phyloP scores from a whole-genome alignment of 1,140 invertebrate species.

The Caerostris darwini region DNA sequence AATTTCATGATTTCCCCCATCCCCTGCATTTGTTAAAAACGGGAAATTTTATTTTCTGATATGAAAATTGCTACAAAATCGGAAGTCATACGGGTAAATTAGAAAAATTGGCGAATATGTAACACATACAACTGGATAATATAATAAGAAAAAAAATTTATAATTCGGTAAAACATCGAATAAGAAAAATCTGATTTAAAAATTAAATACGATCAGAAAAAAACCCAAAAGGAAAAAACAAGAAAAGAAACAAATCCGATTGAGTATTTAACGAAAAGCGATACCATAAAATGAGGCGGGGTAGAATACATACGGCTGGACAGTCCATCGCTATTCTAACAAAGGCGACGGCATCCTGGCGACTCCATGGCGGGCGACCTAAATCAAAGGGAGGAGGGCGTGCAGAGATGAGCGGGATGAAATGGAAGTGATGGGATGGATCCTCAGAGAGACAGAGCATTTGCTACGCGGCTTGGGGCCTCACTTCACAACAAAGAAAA shows the following conservation, averaged over 20 bases:
- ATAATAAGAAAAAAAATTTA: too few species aligned
- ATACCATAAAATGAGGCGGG: slow-evolving; percentile 21
- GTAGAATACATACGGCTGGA: slow-evolving; percentile 33
- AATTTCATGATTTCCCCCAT: too few species aligned
- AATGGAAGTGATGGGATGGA: not conserved
- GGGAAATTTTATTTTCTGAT: too few species aligned
- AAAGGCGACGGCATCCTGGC: slow-evolving; percentile 12
- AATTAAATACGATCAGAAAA: too few species aligned
- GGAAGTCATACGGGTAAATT: too few species aligned
- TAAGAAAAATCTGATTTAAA: too few species aligned
- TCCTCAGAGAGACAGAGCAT: not conserved
- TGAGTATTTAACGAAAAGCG: slow-evolving; percentile 15
- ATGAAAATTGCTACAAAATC: too few species aligned
- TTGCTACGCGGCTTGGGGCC: not conserved
- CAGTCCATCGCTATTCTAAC: slow-evolving; percentile 38
- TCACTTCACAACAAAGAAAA: not conserved
- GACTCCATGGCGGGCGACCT: slow-evolving; percentile 39
- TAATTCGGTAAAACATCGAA: too few species aligned
- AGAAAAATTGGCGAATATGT: too few species aligned
- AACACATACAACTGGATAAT: too few species aligned
- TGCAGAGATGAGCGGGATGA: not conserved
- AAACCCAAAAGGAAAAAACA: not conserved
- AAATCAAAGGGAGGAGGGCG: slow-evolving; percentile 21
- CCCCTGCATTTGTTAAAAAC: too few species aligned
- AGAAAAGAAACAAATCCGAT: slow-evolving; percentile 28